Percentiles rank a stretch among this genome's conserved stretches.
Conservation (phyloP, 37 sponge, comb jelly and placozoan genomes). For the Halichondria panicea region DNA sequence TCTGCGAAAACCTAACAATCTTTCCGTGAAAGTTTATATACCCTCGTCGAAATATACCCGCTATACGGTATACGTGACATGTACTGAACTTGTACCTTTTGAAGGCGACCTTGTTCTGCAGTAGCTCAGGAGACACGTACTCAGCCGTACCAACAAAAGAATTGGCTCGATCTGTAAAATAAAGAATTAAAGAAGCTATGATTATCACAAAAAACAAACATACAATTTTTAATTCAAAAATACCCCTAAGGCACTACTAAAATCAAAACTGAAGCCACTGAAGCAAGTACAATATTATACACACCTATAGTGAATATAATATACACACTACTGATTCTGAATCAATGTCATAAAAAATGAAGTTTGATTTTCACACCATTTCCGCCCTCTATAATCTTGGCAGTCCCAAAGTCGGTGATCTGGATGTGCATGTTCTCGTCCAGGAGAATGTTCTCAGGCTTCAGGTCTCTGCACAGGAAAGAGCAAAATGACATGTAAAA, state of each 20-base stretch:
- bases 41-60: too few relatives aligned
- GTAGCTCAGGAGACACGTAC: constrained; percentile 94
- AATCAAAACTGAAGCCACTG: too few relatives aligned
- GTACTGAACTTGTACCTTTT: constrained; percentile 89
- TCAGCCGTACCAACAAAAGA: constrained; percentile 98
- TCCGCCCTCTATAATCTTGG: constrained; percentile 77
- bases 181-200: too few relatives aligned
- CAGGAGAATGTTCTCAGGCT: constrained; percentile 96
- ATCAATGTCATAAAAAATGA: not conserved
- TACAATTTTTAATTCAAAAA: too few relatives aligned
- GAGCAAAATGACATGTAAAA: too few relatives aligned
- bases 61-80: too few relatives aligned
- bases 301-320: not conserved
- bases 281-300: not conserved
- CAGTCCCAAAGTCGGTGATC: constrained; percentile 97
- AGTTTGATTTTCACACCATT: constrained; percentile 35
- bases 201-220: too few relatives aligned
- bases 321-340: not conserved
- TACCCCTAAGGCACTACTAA: not conserved
- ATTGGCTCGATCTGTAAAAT: constrained; percentile 70
- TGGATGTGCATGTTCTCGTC: constrained; percentile 86
- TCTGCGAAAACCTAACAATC: too few relatives aligned
- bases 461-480: constrained; percentile 82
- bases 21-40: too few relatives aligned
- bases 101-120: constrained; percentile 82